phyloP scores from a whole-genome alignment of 2,888 invertebrate species.

The Apantesis nais region DNA sequence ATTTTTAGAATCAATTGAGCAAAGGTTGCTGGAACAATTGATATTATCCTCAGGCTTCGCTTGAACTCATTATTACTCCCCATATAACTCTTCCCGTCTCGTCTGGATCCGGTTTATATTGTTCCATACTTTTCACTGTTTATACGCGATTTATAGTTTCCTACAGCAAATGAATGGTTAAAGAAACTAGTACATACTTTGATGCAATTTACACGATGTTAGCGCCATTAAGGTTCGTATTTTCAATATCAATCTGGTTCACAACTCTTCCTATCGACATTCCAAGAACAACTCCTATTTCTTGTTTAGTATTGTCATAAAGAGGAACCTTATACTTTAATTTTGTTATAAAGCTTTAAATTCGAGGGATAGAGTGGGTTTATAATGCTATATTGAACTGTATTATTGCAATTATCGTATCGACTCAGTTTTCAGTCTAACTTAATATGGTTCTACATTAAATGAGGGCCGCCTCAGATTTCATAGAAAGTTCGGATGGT shows the following conservation, averaged over 20 bases:
- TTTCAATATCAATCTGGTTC: constrained; percentile 51
- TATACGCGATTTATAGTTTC: constrained; percentile 64
- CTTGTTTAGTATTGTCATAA: constrained; percentile 20
- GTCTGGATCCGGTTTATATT: constrained; percentile 59
- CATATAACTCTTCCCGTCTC: constrained; percentile 47
- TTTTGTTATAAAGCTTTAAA: constrained; percentile 18
- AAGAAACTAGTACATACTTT: constrained; percentile 51
- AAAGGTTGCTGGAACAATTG: constrained; percentile 39
- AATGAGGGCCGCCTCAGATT: not conserved
- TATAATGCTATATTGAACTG: constrained; percentile 8
- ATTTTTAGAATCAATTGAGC: constrained; percentile 35
- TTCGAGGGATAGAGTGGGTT: constrained; percentile 4
- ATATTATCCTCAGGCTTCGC: constrained; percentile 48
- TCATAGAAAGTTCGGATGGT: not conserved
- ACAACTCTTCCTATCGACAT: constrained; percentile 39
- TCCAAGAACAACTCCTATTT: constrained; percentile 36
- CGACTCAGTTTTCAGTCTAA: constrained; percentile 10
- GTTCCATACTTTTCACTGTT: constrained; percentile 60
- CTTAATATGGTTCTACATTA: constrained; percentile 4
- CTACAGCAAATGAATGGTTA: constrained; percentile 61
- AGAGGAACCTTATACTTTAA: constrained; percentile 18
- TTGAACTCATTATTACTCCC: constrained; percentile 57
- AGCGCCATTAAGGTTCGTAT: constrained; percentile 44
- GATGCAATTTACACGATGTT: constrained; percentile 50
- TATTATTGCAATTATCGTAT: constrained; percentile 7